Base-by-base conservation (phyloP, 2,888 invertebrate species). In the Fragum whitleyi region DNA sequence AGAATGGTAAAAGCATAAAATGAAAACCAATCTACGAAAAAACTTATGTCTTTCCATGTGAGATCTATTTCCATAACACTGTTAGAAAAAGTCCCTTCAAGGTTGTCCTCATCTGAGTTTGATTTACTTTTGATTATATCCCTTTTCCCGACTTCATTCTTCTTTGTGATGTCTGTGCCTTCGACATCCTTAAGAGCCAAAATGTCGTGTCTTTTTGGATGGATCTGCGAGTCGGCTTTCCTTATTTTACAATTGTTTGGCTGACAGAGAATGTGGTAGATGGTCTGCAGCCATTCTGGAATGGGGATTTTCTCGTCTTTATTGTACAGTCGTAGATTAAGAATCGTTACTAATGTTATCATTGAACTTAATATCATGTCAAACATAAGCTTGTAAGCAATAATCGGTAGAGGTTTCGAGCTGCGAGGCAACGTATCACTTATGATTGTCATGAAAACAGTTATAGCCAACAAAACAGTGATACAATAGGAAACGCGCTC, bases 291-390 rank as follows among this genome's bases (percentile, higher is more conserved):
- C 57, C 57, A 57, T 5, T 23, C 23, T 7, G 76, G 76, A 29
- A 80, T 39, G 0, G 59, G 68, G 14, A 59, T 57, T 11, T 47
- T 71, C 0, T 80, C 82, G 14, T 83, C 76, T 59, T 75, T 85
- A 57, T 86, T 80, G 62, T 85, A 85, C 14, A 80, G 71, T n/a
- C 75, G 69, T 1, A 84, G 67, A 11, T 80, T 87, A 29, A 84
- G 61, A 14, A 86, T 75, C 0, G 87, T 83, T 6, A 81, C 73
- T 9, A 84, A n/a, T 1, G 77, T 81, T n/a, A 83, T 82, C 14
- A 87, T 29, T 2, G 87, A 82, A 73, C 87, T 87, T 51, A 86
- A 71, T 0, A 84, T 72, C 77, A 87, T 61, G 72, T 84, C 83
- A 7, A 79, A 62, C 47, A 57, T 57, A 23, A 57, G 57, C n/a